These are phyloP conservation scores for Phengaris arion DNA, from an alignment of 2,888 invertebrate species.

Conservation along the genomic window DNA sequence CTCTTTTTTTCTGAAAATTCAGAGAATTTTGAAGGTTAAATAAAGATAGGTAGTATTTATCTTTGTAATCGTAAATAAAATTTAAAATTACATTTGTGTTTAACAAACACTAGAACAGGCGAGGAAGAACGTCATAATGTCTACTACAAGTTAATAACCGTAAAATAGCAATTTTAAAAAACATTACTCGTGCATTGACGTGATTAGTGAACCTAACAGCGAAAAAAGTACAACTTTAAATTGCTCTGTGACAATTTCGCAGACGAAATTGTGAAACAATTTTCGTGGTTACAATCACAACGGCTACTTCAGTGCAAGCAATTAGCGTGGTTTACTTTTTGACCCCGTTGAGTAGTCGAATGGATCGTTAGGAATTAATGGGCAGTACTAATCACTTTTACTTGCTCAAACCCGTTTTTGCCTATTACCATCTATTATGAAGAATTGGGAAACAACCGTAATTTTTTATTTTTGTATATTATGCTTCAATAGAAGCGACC, in stretches of 20 bases:
- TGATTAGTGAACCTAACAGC: neutral
- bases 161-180: neutral
- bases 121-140: too few species aligned
- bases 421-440: neutral
- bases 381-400: constrained; percentile 2
- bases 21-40: too few species aligned
- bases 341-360: constrained; percentile 19
- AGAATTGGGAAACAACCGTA: neutral
- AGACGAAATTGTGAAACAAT: constrained; percentile 27
- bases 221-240: constrained; percentile 6
- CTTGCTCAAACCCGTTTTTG: neutral
- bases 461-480: neutral
- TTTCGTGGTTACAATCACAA: constrained; percentile 28
- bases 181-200: neutral
- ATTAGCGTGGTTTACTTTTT: constrained; percentile 29
- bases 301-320: constrained; percentile 29
- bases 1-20: too few species aligned
- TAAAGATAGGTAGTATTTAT: too few species aligned
- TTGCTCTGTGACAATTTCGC: constrained; percentile 27
- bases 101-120: too few species aligned
- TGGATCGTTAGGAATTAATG: constrained; percentile 17
- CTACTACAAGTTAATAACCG: neutral
- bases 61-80: too few species aligned
- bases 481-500: neutral
- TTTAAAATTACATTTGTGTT: too few species aligned